Evolutionary conservation across 2,113 vertebrate genomes (phyloP).

Genomic region (Catagonus wagneri): DNA sequence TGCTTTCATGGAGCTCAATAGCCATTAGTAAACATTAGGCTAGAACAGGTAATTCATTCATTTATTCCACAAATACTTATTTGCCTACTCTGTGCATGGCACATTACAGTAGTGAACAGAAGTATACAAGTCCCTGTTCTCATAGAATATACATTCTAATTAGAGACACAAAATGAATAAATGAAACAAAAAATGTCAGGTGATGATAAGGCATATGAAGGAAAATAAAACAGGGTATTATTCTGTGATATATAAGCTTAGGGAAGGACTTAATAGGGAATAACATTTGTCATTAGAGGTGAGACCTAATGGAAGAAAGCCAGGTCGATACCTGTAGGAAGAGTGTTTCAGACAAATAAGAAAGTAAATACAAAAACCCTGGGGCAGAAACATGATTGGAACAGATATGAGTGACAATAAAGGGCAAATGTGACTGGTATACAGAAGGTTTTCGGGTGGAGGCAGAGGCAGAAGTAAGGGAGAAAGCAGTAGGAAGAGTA

Average conservation of each 20-base stretch:
- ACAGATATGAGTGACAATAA: background rate
- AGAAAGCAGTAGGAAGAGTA: background rate
- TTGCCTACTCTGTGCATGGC: background rate
- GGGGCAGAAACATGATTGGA: background rate
- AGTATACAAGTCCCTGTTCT: background rate
- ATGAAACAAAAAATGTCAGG: background rate
- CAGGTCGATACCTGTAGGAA: background rate
- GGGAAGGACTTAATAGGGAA: background rate
- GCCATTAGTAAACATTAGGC: background rate
- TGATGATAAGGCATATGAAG: background rate
- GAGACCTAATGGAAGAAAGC: constrained; percentile 13
- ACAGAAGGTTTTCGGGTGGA: background rate
- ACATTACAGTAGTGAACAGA: constrained; percentile 8
- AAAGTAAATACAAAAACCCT: background rate
- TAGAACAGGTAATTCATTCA: background rate
- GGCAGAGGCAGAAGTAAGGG: background rate
- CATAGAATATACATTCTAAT: background rate
- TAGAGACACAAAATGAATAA: constrained; percentile 21
- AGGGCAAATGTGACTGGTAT: background rate
- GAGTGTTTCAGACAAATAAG: background rate
- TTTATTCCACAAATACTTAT: constrained; percentile 1
- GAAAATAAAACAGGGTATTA: background rate
- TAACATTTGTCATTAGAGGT: background rate
- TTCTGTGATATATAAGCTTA: background rate
- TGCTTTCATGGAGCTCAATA: background rate